Evolutionary conservation across 2,888 invertebrate genomes (phyloP).

Genomic region (Halictus quadricinctus): DNA sequence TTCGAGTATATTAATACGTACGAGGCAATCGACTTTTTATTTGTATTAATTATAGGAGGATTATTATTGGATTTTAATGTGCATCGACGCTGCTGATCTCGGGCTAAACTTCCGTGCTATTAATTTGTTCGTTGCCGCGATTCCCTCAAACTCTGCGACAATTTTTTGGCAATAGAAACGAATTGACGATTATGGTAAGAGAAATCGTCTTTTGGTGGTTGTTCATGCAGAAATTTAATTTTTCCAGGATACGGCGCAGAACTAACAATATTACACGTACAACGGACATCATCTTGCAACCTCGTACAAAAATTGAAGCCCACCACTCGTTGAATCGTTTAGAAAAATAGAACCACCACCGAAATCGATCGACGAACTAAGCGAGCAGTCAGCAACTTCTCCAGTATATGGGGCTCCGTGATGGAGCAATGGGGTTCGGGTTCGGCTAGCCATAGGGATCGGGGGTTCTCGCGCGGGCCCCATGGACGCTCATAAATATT

Average conservation of each 20-base stretch:
- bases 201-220: too few relatives aligned
- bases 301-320: neutral
- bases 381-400: neutral
- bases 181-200: neutral
- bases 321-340: neutral
- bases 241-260: too few relatives aligned
- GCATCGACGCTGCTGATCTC: neutral
- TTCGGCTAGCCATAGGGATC: constrained; percentile 21
- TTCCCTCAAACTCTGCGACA: neutral
- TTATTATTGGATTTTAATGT: neutral
- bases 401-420: neutral
- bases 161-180: neutral
- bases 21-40: neutral
- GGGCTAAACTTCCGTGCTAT: neutral
- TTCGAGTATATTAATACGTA: neutral
- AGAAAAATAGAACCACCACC: neutral
- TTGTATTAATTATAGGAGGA: neutral
- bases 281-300: neutral
- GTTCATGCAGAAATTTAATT: too few relatives aligned
- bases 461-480: constrained; percentile 26
- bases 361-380: neutral
- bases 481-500: constrained; percentile 81
- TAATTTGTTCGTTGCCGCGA: neutral
- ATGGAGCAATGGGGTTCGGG: neutral
- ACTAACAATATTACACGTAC: too few relatives aligned